phyloP scores from a whole-genome alignment of 2,113 vertebrate species.

The Anolis carolinensis region DNA sequence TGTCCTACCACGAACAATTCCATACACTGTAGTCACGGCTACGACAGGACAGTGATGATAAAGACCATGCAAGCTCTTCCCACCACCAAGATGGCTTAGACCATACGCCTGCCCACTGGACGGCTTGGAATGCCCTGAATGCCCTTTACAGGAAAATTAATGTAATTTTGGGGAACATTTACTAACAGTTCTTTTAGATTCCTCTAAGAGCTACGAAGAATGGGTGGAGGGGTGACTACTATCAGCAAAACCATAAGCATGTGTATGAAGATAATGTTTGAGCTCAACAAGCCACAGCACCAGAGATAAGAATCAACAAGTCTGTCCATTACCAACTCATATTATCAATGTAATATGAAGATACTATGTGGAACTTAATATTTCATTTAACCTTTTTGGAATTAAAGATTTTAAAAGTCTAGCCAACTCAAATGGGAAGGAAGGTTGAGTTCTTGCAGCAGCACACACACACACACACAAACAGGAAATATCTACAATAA shows the following conservation, averaged over 20 bases:
- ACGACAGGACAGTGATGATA: too few relatives aligned
- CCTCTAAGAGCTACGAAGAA: neutral
- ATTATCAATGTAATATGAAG: neutral
- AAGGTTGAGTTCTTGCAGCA: conserved; percentile 73
- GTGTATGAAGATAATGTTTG: neutral
- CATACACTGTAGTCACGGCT: too few relatives aligned
- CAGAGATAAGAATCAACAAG: neutral
- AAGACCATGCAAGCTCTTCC: too few relatives aligned
- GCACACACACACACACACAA: conserved; percentile 61
- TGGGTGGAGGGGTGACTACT: neutral
- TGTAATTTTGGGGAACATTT: neutral
- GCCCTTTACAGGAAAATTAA: neutral
- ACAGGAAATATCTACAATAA: conserved; percentile 76
- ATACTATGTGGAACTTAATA: conserved; percentile 33
- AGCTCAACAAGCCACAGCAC: neutral
- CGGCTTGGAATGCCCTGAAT: too few relatives aligned
- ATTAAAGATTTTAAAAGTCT: conserved; percentile 42
- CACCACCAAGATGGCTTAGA: too few relatives aligned
- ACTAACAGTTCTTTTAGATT: neutral
- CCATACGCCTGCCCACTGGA: too few relatives aligned
- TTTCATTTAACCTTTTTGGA: conserved; percentile 62
- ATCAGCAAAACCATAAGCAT: neutral
- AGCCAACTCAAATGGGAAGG: conserved; percentile 65
- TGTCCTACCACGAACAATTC: too few relatives aligned
- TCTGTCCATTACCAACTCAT: neutral